Conservation (phyloP, 2,113 vertebrate species). For the Columba livia region DNA sequence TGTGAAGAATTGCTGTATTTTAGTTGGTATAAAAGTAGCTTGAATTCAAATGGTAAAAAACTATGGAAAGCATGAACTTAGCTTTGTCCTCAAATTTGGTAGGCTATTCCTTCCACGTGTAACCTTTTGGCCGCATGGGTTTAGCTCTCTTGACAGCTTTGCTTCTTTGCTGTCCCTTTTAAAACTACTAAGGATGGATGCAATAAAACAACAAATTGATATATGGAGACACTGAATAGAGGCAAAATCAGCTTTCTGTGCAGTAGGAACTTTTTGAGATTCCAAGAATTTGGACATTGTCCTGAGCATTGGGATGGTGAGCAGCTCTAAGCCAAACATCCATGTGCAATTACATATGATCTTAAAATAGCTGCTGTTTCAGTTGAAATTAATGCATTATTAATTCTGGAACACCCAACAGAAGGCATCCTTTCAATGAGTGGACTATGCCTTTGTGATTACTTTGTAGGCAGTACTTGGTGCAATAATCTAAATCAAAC, state of each 20-base stretch:
- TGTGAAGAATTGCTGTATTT: not conserved
- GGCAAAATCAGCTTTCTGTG: not conserved
- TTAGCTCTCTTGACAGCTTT: not conserved
- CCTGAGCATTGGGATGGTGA: not conserved
- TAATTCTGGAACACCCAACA: not conserved
- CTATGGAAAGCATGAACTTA: not conserved
- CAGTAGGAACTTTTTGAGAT: not conserved
- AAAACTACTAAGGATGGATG: not conserved
- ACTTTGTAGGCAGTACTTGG: not conserved
- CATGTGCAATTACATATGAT: not conserved
- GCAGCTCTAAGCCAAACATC: not conserved
- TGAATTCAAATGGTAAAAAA: not conserved
- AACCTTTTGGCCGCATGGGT: not conserved
- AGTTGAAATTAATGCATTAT: not conserved
- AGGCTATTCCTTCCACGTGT: not conserved
- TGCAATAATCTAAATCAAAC: constrained; percentile 16
- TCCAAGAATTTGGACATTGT: not conserved
- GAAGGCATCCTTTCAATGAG: not conserved
- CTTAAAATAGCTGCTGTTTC: not conserved
- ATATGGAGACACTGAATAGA: fast-evolving
- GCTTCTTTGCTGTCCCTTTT: not conserved
- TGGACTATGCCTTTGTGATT: not conserved
- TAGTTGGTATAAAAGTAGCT: not conserved
- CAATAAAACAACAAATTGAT: not conserved
- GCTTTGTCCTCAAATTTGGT: not conserved